These are phyloP conservation scores for Tetragonula carbonaria DNA, from an alignment of 2,888 invertebrate genomes.

Conservation along the genomic window DNA sequence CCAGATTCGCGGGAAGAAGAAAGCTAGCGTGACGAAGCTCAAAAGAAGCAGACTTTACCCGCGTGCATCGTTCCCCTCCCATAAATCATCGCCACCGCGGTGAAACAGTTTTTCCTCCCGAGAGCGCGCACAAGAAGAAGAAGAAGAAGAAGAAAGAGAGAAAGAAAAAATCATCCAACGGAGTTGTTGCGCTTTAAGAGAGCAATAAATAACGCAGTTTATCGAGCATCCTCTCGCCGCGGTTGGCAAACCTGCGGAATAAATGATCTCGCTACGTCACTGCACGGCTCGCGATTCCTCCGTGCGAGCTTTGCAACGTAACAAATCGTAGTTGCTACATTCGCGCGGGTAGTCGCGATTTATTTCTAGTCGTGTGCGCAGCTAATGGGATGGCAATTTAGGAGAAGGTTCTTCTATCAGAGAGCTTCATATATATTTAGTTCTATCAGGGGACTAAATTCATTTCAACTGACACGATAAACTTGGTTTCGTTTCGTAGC, in stretches of 20 bases:
- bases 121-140: constrained; percentile 8
- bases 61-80: neutral
- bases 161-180: constrained; percentile 11
- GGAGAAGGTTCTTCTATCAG: no score
- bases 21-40: constrained; percentile 10
- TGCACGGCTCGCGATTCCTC: constrained; percentile 41
- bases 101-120: constrained; percentile 28
- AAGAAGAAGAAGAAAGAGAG: neutral
- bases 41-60: neutral
- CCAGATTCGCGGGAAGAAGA: neutral
- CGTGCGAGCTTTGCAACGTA: constrained; percentile 18
- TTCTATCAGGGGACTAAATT: no score
- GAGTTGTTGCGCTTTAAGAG: constrained; percentile 42
- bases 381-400: no score
- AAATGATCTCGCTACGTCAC: constrained; percentile 46
- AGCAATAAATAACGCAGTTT: constrained; percentile 60
- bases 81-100: constrained; percentile 40
- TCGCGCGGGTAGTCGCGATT: constrained; percentile 4
- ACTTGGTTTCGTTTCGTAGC: no score
- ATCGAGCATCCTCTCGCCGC: constrained; percentile 59
- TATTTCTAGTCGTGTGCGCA: constrained; percentile 12
- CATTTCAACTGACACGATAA: no score
- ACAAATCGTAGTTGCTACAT: no score
- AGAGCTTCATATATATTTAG: no score
- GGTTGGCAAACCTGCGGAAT: constrained; percentile 54